Percentiles rank a stretch among this genome's conserved stretches.
Conservation (phyloP, 1,140 invertebrate genomes). For the Caenorhabditis tropicalis region DNA sequence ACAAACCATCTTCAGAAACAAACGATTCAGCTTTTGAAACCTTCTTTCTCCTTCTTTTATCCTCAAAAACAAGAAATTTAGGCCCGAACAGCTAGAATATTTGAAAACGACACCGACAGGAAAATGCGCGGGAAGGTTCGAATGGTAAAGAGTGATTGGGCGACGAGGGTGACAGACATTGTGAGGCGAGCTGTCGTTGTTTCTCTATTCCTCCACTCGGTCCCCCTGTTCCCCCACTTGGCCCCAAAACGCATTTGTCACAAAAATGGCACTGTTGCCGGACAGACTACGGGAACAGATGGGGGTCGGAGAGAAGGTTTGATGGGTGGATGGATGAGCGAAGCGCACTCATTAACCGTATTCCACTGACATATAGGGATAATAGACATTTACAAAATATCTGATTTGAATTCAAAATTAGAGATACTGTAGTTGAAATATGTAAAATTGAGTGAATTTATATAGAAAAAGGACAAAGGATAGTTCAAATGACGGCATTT, state of each 20-base stretch:
- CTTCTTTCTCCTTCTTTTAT: too few species aligned
- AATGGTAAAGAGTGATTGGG: conserved; percentile 23
- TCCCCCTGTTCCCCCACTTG: neutral
- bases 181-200: neutral
- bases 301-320: neutral
- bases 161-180: neutral
- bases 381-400: neutral
- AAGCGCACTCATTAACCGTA: neutral
- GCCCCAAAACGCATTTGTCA: conserved; percentile 35
- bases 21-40: too few species aligned
- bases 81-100: neutral
- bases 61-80: neutral
- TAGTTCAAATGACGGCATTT: neutral
- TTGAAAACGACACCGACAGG: neutral
- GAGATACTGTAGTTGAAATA: neutral
- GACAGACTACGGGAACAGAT: neutral
- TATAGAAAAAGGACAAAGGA: neutral
- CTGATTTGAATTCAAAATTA: neutral
- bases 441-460: neutral
- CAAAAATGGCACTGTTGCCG: conserved; percentile 24
- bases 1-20: too few species aligned
- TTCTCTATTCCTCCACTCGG: neutral
- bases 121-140: conserved; percentile 18
- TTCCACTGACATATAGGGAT: neutral
- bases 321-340: neutral